phyloP scores from a whole-genome alignment of 2,113 vertebrate genomes.

The Ictidomys tridecemlineatus region DNA sequence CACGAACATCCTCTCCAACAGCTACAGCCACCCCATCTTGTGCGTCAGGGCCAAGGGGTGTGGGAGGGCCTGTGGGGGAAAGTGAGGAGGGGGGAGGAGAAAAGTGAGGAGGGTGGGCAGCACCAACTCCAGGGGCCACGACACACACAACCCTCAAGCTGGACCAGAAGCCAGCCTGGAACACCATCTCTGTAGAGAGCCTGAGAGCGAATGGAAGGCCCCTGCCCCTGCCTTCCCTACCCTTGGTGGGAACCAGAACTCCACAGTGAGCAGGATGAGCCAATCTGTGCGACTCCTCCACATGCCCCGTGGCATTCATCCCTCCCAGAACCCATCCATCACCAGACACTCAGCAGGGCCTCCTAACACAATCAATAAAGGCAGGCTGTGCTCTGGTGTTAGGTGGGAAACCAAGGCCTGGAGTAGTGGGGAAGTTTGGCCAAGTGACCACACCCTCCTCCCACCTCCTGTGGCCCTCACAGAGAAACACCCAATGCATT shows the following conservation, averaged over 20 bases:
- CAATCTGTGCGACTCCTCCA: neutral
- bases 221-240: neutral
- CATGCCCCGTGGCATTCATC: neutral
- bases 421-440: neutral
- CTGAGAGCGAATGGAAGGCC: neutral
- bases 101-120: neutral
- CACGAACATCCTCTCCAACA: slow-evolving; percentile 88
- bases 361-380: neutral
- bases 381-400: neutral
- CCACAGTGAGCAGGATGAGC: accelerated
- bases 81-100: too few relatives aligned
- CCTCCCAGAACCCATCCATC: neutral
- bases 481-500: neutral
- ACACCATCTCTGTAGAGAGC: accelerated
- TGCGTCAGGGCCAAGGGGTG: slow-evolving; percentile 85
- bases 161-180: neutral
- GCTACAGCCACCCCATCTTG: slow-evolving; percentile 88
- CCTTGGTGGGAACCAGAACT: neutral
- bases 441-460: neutral
- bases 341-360: neutral
- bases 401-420: neutral
- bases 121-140: neutral
- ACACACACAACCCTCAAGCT: neutral
- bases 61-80: slow-evolving; percentile 83
- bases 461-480: neutral